Evolutionary conservation across 2,113 vertebrate genomes (phyloP).

Genomic region (Corythoichthys haematopterus): DNA sequence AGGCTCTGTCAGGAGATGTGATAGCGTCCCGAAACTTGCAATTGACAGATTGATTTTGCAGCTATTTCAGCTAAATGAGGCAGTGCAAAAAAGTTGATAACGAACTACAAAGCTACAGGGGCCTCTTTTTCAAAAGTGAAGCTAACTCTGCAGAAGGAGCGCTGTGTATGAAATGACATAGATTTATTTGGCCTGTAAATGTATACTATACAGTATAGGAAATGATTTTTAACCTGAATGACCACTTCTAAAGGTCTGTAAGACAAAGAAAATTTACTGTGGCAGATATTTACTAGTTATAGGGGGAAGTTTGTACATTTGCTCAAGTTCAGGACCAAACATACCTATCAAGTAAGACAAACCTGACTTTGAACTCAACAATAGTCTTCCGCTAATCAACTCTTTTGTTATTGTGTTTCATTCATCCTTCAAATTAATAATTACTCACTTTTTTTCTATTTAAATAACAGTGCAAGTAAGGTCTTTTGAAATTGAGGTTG

Average conservation of each 20-base stretch:
- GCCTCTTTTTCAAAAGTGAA: neutral
- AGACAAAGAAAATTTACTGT: neutral
- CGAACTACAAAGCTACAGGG: neutral
- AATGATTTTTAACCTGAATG: neutral
- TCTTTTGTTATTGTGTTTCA: slow-evolving; percentile 16
- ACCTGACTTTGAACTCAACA: neutral
- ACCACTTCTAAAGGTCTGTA: neutral
- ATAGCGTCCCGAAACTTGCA: slow-evolving; percentile 42
- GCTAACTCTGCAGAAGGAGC: neutral
- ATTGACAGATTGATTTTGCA: slow-evolving; percentile 37
- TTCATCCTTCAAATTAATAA: slow-evolving; percentile 27
- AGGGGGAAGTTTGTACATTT: neutral
- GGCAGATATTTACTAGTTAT: neutral
- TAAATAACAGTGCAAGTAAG: slow-evolving; percentile 21
- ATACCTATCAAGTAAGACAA: neutral
- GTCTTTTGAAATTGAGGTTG: slow-evolving; percentile 41
- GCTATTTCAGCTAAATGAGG: slow-evolving; percentile 16
- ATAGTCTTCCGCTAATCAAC: slow-evolving; percentile 15
- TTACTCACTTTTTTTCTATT: slow-evolving; percentile 10
- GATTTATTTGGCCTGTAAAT: neutral
- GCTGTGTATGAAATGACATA: neutral
- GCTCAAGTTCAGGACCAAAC: neutral
- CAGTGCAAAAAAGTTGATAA: slow-evolving; percentile 1
- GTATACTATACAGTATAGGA: neutral
- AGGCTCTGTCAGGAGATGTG: slow-evolving; percentile 47